Evolutionary conservation across 2,113 vertebrate species (phyloP).

Genomic region (Myocastor coypus): DNA sequence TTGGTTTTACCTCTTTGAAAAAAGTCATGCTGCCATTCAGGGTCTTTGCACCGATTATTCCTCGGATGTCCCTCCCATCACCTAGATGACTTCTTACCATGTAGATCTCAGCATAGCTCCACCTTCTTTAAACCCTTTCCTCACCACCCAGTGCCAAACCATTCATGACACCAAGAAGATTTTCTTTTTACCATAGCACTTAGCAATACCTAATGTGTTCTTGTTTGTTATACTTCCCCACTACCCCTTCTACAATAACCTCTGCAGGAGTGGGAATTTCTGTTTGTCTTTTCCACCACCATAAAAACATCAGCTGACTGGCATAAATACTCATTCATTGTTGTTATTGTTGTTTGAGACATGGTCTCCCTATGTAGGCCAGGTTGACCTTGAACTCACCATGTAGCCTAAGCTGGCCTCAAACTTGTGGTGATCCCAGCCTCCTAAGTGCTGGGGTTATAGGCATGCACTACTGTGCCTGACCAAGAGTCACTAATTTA

Average conservation of each 20-base stretch:
- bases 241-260: neutral
- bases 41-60: neutral
- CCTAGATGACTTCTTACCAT: neutral
- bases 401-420: neutral
- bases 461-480: neutral
- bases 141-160: neutral
- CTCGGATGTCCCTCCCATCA: neutral
- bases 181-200: neutral
- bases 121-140: neutral
- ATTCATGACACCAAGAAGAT: neutral
- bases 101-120: neutral
- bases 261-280: neutral
- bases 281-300: neutral
- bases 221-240: neutral
- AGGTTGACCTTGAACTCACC: neutral
- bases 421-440: neutral
- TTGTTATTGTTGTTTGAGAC: neutral
- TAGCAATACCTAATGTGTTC: neutral
- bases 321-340: neutral
- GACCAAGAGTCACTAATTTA: neutral
- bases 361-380: neutral
- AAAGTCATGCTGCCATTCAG: neutral
- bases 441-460: neutral
- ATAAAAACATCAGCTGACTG: slow-evolving; percentile 2
- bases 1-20: slow-evolving; percentile 17